Base-by-base conservation (phyloP, 2,888 invertebrate genomes). In the Meandrusa payeni region DNA sequence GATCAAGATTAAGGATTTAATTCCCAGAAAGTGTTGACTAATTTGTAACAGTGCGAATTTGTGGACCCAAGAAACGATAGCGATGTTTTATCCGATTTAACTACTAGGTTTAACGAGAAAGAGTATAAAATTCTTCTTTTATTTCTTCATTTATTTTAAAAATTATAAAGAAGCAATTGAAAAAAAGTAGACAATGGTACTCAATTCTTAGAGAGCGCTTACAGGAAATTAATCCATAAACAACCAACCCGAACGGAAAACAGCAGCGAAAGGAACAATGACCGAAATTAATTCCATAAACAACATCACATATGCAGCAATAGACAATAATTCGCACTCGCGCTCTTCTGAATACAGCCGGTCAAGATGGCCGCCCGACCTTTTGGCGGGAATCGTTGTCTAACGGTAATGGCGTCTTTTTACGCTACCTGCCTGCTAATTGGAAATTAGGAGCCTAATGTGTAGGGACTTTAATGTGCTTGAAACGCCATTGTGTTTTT, bases 391-490 rank as follows among this genome's bases (percentile, higher is more conserved):
- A 76, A 76, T 64, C 72, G 72, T 69, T 73, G 64, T 65, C 64
- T 65, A 59, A 56, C 72, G 59, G 62, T 78, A 85, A 83, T 82
- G 83, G 76, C 77, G 68, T 75, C 79, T 83, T 83, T 85, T 85
- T 83, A 82, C 85, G 82, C 76, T 83, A 86, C 85, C 83, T 85
- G 85, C 78, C 71, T 85, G 80, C 81, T 85, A 85, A 86, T 86
- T 83, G 80, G 78, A 76, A 77, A 83, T 85, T 85, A 85, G 76
- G 73, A 64, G 70, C 64, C 74, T 76, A 85, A 86, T 86, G 83
- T 85, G 79, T 73, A 75, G 73, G 79, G 76, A 64, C 74, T 76
- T 75, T 76, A 79, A 77, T 75, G 68, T 64, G 67, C 54, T 52
- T 51, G 61, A 61, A 75, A 69, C 76, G 78, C 81, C 79, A 79